Conservation (phyloP, 1,140 invertebrate genomes). For the Temnothorax longispinosus region DNA sequence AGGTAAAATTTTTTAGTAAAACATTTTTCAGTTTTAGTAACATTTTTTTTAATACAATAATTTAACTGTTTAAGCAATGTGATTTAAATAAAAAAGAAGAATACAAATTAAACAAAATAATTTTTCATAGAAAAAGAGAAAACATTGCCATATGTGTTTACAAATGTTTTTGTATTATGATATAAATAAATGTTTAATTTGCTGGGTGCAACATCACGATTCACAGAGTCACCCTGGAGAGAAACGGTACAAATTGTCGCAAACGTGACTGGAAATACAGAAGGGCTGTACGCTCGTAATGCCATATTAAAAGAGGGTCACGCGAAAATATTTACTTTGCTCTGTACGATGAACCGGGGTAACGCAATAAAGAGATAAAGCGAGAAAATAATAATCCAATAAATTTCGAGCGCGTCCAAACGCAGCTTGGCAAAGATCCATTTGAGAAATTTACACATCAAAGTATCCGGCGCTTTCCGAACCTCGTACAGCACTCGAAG, state of each 20-base stretch:
- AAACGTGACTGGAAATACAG: constrained; percentile 55
- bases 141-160: neutral
- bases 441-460: constrained; percentile 56
- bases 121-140: neutral
- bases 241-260: constrained; percentile 47
- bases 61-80: neutral
- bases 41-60: neutral
- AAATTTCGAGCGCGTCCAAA: constrained; percentile 19
- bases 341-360: neutral
- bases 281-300: constrained; percentile 24
- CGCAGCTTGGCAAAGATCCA: constrained; percentile 2
- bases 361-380: constrained; percentile 14
- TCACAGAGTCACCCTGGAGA: neutral
- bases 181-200: constrained; percentile 58
- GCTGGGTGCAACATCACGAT: constrained; percentile 30
- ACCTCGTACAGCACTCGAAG: neutral
- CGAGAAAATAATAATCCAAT: constrained; percentile 18
- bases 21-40: neutral
- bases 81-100: neutral
- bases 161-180: constrained; percentile 24
- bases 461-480: constrained; percentile 53
- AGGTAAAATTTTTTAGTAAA: neutral
- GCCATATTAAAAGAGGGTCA: constrained; percentile 39
- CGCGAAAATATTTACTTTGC: constrained; percentile 32
- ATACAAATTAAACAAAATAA: neutral